phyloP scores from a whole-genome alignment of 2,797 vertebrate genomes.

The Potorous gilbertii region DNA sequence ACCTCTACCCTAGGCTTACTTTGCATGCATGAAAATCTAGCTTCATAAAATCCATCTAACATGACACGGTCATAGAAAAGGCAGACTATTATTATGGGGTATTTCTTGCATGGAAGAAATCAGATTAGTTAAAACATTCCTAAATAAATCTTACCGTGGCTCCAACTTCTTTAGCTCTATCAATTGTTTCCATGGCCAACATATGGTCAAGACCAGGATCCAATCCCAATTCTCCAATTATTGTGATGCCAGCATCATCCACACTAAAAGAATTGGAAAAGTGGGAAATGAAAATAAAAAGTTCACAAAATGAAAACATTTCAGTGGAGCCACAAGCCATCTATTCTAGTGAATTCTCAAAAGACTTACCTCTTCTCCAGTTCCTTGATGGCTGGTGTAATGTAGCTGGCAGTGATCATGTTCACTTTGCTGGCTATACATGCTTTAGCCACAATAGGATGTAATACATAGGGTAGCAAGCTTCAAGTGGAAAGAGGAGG shows the following conservation, averaged over 20 bases:
- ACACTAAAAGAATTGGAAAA: conserved; percentile 81
- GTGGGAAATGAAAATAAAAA: conserved; percentile 35
- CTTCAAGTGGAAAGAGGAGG: conserved; percentile 75
- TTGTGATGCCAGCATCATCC: conserved; percentile 92
- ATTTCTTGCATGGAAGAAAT: background rate
- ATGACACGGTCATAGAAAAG: background rate
- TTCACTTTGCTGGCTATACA: conserved; percentile 95
- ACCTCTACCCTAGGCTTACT: background rate
- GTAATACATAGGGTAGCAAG: conserved; percentile 91
- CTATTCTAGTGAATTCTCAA: background rate
- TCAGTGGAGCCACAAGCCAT: background rate
- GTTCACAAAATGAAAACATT: background rate
- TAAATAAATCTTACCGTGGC: conserved; percentile 87
- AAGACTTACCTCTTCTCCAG: conserved; percentile 85
- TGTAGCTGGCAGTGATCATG: conserved; percentile 96
- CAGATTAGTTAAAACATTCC: background rate
- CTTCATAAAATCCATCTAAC: background rate
- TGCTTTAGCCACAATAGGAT: conserved; percentile 93
- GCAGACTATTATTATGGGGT: background rate
- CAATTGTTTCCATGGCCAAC: conserved; percentile 98
- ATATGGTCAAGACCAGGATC: conserved; percentile 98
- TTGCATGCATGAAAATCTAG: background rate
- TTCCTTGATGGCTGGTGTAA: conserved; percentile 93
- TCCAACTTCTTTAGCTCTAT: conserved; percentile 94
- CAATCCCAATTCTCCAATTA: conserved; percentile 95